Base-by-base conservation (phyloP, 1,140 invertebrate species). In the Aphidius ervi region DNA sequence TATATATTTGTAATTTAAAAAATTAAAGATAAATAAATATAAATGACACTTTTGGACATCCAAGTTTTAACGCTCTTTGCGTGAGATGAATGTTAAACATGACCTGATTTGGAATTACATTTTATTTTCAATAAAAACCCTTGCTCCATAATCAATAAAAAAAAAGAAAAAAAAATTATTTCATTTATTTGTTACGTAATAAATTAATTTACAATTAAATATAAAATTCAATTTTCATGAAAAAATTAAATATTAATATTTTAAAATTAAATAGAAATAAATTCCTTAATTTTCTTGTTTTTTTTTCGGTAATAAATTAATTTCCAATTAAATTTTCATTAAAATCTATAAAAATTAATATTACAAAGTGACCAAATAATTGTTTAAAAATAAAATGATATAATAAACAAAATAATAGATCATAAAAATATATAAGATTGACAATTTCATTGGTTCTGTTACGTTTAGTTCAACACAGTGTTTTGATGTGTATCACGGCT, bases 401-500 rank as follows among this genome's bases (percentile, higher is more conserved):
- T 16, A 16, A 16, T 16, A 16, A 16, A 16, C 16, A 16, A 16
- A 16, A 16, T 16, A 16, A 16, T 16, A 16, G 16, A 16, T 16
- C 16, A 16, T 16, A 16, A 16, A 16, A 16, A 16, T 16, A 16
- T 16, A 16, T 16, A 16, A 54, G 9, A 54, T 16, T 23, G 20
- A 6, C 52, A 41, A 6, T n/a, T 37, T 37, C 1, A 6, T 10
- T 5, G 9, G 8, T 54, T 42, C 4, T n/a, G 1, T 48, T 23
- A 3, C 4, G 47, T 23, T 48, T 6, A 16, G 2, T 48, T 9
- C 6, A 45, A 8, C 10, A 10, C 2, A 45, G 43, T n/a, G 43
- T 46, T 62, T 63, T 62, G 65, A 67, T 67, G 63, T 60, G 63
- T 67, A 67, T 67, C 65, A 67, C 59, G 60, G 60, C 65, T 67